Conservation (phyloP, 2,797 vertebrate species). For the Somateria mollissima region DNA sequence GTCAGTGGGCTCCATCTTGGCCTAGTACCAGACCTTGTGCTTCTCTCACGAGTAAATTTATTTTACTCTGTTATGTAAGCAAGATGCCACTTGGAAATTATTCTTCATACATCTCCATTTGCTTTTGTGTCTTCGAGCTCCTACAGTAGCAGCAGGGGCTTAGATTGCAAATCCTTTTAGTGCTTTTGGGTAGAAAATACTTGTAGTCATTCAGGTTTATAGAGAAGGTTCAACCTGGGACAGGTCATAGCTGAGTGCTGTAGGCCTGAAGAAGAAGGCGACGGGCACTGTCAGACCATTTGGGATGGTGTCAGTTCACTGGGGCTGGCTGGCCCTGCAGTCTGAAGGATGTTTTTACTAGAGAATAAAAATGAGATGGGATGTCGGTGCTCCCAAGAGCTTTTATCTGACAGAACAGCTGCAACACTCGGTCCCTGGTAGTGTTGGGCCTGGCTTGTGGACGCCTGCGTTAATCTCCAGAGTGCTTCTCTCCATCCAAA, state of each 20-base stretch:
- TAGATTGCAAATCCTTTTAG: neutral
- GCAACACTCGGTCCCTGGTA: neutral
- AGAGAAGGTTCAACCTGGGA: neutral
- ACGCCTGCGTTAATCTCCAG: fast-evolving
- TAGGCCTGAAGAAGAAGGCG: neutral
- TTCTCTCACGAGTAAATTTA: neutral
- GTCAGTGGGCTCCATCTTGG: neutral
- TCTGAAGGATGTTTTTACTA: neutral
- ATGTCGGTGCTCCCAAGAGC: neutral
- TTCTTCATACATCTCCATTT: neutral
- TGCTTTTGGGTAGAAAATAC: neutral
- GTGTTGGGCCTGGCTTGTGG: neutral
- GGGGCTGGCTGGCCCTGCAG: neutral
- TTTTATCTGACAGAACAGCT: neutral
- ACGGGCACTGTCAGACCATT: neutral
- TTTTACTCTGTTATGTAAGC: neutral
- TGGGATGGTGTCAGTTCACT: neutral
- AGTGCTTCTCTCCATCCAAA: neutral
- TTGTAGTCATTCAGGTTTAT: neutral
- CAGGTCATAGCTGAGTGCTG: neutral
- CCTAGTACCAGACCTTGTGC: neutral
- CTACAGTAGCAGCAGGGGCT: fast-evolving
- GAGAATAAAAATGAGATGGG: neutral
- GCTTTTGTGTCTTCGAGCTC: neutral
- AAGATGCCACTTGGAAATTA: neutral